A percentile compares a stretch with the other conserved stretches of the same genome.
Conservation (phyloP, 2,797 vertebrate species). For the Holocentrus rufus region DNA sequence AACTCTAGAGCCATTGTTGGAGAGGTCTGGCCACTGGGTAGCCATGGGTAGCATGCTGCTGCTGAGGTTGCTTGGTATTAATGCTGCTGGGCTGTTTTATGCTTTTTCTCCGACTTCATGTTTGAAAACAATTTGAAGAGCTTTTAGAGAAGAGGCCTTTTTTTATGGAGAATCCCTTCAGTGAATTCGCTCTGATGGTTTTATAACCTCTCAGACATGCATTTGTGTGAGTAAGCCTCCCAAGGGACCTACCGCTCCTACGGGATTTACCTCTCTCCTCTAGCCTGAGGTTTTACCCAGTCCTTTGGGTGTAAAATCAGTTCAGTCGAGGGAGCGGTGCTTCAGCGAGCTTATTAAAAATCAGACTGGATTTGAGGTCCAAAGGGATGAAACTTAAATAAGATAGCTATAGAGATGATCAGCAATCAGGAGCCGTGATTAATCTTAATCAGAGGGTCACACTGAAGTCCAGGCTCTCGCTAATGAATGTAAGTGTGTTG, state of each 20-base stretch:
- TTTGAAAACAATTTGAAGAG: conserved; percentile 53
- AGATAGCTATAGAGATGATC: conserved; percentile 66
- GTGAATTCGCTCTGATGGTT: conserved; percentile 48
- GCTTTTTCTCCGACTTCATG: conserved; percentile 40
- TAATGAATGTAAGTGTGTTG: conserved; percentile 64
- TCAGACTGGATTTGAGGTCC: conserved; percentile 42
- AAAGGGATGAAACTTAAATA: conserved; percentile 48
- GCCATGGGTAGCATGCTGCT: conserved; percentile 12
- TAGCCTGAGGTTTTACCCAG: conserved; percentile 44
- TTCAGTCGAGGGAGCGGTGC: conserved; percentile 37
- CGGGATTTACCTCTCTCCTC: conserved; percentile 47
- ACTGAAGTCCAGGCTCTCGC: conserved; percentile 55
- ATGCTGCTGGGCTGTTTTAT: conserved; percentile 19
- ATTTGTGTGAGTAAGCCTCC: conserved; percentile 59
- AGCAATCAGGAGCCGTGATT: conserved; percentile 65
- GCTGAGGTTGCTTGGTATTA: conserved; percentile 10
- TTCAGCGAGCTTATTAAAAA: conserved; percentile 53
- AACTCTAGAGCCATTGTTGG: neutral
- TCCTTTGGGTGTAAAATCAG: conserved; percentile 43
- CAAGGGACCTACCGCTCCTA: conserved; percentile 39
- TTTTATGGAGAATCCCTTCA: conserved; percentile 32
- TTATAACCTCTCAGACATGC: conserved; percentile 52
- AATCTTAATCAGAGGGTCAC: conserved; percentile 74
- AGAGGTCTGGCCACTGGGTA: neutral
- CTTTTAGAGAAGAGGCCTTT: conserved; percentile 44